Conservation (phyloP, 2,888 invertebrate species). For the Teinopalpus imperialis region DNA sequence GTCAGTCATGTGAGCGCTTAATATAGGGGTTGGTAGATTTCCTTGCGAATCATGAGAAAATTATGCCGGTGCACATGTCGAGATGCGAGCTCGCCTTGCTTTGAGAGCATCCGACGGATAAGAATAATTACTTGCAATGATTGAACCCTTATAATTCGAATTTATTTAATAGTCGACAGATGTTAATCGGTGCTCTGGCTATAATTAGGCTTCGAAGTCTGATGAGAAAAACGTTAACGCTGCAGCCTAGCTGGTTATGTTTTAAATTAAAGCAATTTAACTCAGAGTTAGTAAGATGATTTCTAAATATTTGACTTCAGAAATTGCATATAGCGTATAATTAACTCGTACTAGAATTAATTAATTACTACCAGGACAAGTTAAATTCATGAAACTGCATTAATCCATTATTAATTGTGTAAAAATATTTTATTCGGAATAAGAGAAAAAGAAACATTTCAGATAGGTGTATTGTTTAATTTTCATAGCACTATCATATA, state of each 20-base stretch:
- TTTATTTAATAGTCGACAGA: constrained; percentile 81
- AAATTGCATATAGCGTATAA: no score
- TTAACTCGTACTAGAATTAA: no score
- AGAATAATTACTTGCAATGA: constrained; percentile 81
- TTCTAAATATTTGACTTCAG: constrained; percentile 23
- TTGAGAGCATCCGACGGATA: constrained; percentile 79
- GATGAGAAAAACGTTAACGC: constrained; percentile 72
- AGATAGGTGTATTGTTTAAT: no score
- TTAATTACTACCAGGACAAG: no score
- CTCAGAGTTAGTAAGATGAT: constrained; percentile 41
- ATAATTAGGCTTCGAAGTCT: constrained; percentile 76
- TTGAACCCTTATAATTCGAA: constrained; percentile 78
- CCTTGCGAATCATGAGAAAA: constrained; percentile 79
- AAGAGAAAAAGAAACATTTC: no score
- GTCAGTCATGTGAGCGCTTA: constrained; percentile 69
- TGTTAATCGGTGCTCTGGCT: constrained; percentile 75
- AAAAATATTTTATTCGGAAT: no score
- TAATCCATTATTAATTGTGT: no score
- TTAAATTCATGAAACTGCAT: no score
- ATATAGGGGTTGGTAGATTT: constrained; percentile 76
- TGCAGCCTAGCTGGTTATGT: constrained; percentile 28
- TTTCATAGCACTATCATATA: no score
- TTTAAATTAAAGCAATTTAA: constrained; percentile 46
- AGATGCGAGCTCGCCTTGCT: constrained; percentile 57
- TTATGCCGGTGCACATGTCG: constrained; percentile 60